phyloP scores from a whole-genome alignment of 1,140 invertebrate species.

The Drosophila grimshawi region DNA sequence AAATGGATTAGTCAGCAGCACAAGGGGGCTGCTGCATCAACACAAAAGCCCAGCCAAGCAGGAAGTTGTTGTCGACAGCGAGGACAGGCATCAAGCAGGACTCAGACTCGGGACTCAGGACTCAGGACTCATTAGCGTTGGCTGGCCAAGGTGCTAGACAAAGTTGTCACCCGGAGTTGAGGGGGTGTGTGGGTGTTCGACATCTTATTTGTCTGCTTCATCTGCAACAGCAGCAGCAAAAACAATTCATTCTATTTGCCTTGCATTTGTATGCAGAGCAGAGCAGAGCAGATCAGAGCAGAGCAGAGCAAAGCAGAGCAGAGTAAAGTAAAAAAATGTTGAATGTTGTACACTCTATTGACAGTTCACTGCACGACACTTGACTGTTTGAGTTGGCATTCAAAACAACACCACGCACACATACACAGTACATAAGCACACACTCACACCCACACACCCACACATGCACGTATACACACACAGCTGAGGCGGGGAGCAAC shows the following conservation, averaged over 20 bases:
- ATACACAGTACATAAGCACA: slow-evolving; percentile 30
- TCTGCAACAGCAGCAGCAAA: slow-evolving; percentile 39
- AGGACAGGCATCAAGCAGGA: not conserved
- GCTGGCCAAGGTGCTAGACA: slow-evolving; percentile 52
- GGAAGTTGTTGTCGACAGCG: slow-evolving; percentile 54
- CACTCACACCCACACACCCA: slow-evolving; percentile 21
- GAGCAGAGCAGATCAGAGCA: slow-evolving; percentile 31
- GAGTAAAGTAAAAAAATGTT: slow-evolving; percentile 1
- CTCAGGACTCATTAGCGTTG: slow-evolving; percentile 72
- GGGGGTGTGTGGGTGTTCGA: slow-evolving; percentile 21
- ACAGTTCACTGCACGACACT: slow-evolving; percentile 82
- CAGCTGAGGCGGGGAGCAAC: not conserved
- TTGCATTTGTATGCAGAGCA: slow-evolving; percentile 44
- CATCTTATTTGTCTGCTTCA: slow-evolving; percentile 63
- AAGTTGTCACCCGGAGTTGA: slow-evolving; percentile 26
- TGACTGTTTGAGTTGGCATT: slow-evolving; percentile 83
- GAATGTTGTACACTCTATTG: slow-evolving; percentile 78
- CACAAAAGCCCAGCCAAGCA: slow-evolving; percentile 68
- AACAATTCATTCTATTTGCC: slow-evolving; percentile 59
- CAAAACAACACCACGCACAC: slow-evolving; percentile 61
- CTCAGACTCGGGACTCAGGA: slow-evolving; percentile 45
- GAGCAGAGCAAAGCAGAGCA: slow-evolving; percentile 8
- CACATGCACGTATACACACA: slow-evolving; percentile 7
- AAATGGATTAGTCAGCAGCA: slow-evolving; percentile 78
- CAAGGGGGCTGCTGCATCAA: not conserved